Conservation (phyloP, 1,140 invertebrate species). For the Lamellibrachia luymesi region DNA sequence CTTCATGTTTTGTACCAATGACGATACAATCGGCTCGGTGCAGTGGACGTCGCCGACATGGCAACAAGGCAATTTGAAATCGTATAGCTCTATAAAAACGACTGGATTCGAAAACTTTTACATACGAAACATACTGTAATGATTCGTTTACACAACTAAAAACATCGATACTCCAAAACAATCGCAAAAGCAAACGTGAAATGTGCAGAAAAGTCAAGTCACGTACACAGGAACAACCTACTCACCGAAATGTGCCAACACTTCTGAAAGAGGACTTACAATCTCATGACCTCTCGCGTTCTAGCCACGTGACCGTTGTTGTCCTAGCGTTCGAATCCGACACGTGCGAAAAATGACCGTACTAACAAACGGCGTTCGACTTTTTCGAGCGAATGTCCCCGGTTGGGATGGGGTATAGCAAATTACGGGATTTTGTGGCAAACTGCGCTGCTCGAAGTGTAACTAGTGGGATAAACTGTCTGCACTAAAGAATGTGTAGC, state of each 20-base stretch:
- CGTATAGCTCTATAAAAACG: neutral
- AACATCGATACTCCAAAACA: neutral
- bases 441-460: neutral
- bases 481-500: neutral
- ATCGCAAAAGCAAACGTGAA: neutral
- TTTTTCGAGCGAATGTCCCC: neutral
- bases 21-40: neutral
- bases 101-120: neutral
- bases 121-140: neutral
- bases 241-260: neutral
- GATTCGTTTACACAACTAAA: neutral
- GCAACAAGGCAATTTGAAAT: neutral
- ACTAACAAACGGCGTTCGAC: neutral
- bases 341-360: neutral
- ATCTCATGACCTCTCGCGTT: neutral
- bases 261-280: constrained; percentile 4
- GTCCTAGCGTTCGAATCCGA: neutral
- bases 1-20: neutral
- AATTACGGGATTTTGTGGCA: neutral
- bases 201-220: neutral
- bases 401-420: neutral
- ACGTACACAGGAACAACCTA: neutral
- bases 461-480: neutral
- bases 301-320: neutral
- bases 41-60: neutral